phyloP scores from a whole-genome alignment of 2,797 vertebrate species.

The Gephyroberyx darwinii region DNA sequence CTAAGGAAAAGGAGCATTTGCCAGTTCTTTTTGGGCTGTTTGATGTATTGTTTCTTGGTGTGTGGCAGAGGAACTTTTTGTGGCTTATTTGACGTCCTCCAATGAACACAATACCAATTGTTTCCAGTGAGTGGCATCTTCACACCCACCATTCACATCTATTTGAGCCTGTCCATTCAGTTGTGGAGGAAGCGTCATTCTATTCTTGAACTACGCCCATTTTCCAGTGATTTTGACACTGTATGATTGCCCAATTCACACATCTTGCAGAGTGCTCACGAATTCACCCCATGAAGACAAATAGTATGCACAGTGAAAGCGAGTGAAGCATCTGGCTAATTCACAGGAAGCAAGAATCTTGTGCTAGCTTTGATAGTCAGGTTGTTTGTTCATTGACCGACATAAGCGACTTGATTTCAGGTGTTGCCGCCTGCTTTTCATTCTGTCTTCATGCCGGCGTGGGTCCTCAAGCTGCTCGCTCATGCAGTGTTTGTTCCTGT shows the following conservation, averaged over 20 bases:
- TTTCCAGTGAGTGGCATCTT: conserved; percentile 63
- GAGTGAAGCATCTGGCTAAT: conserved; percentile 32
- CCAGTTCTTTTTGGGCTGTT: conserved; percentile 27
- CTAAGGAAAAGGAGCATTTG: conserved; percentile 13
- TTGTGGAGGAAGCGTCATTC: conserved; percentile 55
- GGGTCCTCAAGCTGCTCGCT: conserved; percentile 19
- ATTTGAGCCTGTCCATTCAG: conserved; percentile 52
- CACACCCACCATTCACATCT: conserved; percentile 57
- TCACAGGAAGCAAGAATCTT: conserved; percentile 35
- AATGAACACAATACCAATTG: conserved; percentile 51
- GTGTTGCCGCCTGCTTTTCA: conserved; percentile 30
- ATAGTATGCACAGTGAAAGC: conserved; percentile 47
- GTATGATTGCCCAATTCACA: conserved; percentile 62
- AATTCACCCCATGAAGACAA: conserved; percentile 56
- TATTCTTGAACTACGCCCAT: conserved; percentile 46
- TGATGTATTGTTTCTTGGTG: conserved; percentile 32
- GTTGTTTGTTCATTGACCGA: conserved; percentile 30
- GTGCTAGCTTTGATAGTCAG: conserved; percentile 14
- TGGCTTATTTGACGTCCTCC: conserved; percentile 34
- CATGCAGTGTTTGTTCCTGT: conserved; percentile 29
- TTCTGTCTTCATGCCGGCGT: conserved; percentile 20
- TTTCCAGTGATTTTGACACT: conserved; percentile 59
- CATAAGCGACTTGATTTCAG: conserved; percentile 37
- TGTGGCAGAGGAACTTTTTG: conserved; percentile 12
- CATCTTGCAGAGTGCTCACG: conserved; percentile 48